A percentile compares a stretch with the other conserved stretches of the same genome.
These are phyloP conservation scores for Choloepus didactylus DNA, from an alignment of 2,797 vertebrate genomes.

Conservation along the genomic window DNA sequence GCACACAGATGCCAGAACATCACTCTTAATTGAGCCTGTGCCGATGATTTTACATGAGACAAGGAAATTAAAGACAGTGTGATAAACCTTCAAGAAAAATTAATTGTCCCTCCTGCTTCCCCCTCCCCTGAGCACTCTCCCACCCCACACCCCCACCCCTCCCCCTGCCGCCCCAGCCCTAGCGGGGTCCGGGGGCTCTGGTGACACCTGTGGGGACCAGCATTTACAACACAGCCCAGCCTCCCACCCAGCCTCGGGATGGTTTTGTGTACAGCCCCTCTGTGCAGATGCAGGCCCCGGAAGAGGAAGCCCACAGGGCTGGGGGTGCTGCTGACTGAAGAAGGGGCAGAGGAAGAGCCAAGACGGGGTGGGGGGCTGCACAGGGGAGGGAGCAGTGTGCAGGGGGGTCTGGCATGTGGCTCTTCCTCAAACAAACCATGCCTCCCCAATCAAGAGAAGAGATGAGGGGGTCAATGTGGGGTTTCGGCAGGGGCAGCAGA, in stretches of 20 bases:
- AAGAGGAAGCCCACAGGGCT: conserved; percentile 60
- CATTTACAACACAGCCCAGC: conserved; percentile 74
- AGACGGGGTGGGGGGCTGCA: not conserved
- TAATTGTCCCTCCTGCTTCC: conserved; percentile 75
- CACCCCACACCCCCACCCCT: conserved; percentile 34
- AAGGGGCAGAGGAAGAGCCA: not conserved
- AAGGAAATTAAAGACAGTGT: conserved; percentile 66
- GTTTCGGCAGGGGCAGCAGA: conserved; percentile 50
- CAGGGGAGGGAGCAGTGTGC: conserved; percentile 56
- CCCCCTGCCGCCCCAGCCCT: conserved; percentile 48
- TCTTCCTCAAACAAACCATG: conserved; percentile 61
- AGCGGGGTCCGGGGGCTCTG: not conserved
- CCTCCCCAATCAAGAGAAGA: conserved; percentile 65
- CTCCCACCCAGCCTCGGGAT: conserved; percentile 63
- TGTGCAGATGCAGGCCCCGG: conserved; percentile 69
- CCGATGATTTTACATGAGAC: not conserved
- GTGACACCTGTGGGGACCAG: too few species aligned
- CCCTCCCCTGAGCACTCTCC: not conserved
- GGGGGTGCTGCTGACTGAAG: conserved; percentile 66
- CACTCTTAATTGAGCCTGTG: conserved; percentile 78
- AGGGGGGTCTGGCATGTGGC: conserved; percentile 60
- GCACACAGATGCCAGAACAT: conserved; percentile 66
- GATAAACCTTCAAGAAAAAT: conserved; percentile 76
- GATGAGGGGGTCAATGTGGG: not conserved
- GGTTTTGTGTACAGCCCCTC: conserved; percentile 81